These are phyloP conservation scores for Archilochus colubris DNA, from an alignment of 2,113 vertebrate genomes.

Conservation along the genomic window DNA sequence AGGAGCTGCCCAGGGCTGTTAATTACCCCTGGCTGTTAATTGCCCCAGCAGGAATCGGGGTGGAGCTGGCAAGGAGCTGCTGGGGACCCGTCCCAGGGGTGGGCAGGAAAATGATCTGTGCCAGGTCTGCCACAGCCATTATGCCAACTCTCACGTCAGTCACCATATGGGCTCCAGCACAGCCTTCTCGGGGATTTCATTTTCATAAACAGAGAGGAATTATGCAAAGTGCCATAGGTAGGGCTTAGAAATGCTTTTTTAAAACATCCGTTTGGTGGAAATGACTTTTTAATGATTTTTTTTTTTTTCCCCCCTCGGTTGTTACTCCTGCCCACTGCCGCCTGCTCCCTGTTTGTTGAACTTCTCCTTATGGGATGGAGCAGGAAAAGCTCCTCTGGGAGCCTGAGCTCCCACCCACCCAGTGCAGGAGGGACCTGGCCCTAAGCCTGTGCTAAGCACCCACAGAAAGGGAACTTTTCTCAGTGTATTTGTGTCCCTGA, in stretches of 20 bases:
- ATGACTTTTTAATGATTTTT: slow-evolving; percentile 26
- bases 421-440: background rate
- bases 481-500: no score
- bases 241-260: background rate
- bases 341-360: background rate
- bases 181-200: background rate
- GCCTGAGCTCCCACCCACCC: background rate
- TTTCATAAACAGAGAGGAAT: slow-evolving; percentile 17
- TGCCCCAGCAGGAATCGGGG: no score
- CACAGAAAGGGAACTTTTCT: accelerated
- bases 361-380: background rate
- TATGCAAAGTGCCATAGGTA: slow-evolving; percentile 18
- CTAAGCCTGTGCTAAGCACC: accelerated
- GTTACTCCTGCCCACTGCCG: background rate
- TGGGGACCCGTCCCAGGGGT: background rate
- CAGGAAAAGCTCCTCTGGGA: background rate
- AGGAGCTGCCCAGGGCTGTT: slow-evolving; percentile 18
- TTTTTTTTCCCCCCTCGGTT: background rate
- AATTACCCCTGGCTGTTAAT: background rate
- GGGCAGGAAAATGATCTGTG: background rate
- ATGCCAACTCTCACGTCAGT: background rate
- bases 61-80: no score
- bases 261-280: slow-evolving; percentile 10
- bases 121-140: background rate
- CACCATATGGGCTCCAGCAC: background rate